These are phyloP conservation scores for Drosophila nasuta DNA, from an alignment of 1,140 invertebrate species.

Conservation along the genomic window DNA sequence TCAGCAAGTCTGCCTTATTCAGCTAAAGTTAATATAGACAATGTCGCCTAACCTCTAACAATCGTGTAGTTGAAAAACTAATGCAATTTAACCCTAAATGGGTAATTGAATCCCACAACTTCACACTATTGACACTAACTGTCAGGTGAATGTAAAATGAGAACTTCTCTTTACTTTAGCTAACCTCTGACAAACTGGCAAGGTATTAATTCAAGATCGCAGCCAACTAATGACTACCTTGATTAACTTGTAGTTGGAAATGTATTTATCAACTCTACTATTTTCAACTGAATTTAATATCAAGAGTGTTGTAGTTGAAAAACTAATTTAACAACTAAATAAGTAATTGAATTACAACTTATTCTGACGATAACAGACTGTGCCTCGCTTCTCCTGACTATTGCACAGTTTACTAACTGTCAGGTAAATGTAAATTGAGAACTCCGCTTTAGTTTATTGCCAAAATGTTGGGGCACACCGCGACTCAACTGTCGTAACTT, in stretches of 20 bases:
- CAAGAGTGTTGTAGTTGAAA: neutral
- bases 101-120: conserved; percentile 22
- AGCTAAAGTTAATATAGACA: no score
- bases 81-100: conserved; percentile 16
- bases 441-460: neutral
- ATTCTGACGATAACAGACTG: neutral
- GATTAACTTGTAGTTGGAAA: no score
- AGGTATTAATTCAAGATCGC: no score
- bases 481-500: conserved; percentile 15
- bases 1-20: no score
- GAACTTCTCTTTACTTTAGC: neutral
- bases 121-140: neutral
- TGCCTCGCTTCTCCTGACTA: neutral
- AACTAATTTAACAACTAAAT: conserved; percentile 19
- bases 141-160: neutral
- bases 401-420: neutral
- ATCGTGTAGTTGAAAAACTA: neutral
- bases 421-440: neutral
- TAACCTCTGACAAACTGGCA: no score
- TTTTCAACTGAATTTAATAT: no score
- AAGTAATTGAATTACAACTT: conserved; percentile 25
- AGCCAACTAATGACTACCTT: no score
- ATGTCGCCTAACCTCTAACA: no score
- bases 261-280: no score
- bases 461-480: neutral